phyloP scores from a whole-genome alignment of 2,797 vertebrate species.

The Melanotaenia trifasciata region DNA sequence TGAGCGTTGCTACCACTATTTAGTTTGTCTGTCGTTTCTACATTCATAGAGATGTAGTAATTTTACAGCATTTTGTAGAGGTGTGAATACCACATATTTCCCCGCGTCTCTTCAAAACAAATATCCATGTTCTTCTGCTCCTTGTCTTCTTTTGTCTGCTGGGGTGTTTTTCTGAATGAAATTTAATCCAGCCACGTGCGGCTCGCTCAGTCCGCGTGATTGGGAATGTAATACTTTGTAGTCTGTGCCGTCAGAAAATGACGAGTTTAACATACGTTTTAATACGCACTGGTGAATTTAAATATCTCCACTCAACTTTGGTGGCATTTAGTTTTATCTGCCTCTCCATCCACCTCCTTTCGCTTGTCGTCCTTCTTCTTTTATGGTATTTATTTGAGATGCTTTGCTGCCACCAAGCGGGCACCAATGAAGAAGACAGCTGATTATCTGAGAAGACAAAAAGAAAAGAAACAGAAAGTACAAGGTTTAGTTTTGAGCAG shows the following conservation, averaged over 20 bases:
- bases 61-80: neutral
- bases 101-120: neutral
- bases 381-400: neutral
- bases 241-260: neutral
- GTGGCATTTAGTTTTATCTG: neutral
- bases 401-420: neutral
- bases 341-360: neutral
- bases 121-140: neutral
- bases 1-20: neutral
- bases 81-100: neutral
- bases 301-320: neutral
- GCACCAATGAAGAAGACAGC: neutral
- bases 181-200: neutral
- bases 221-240: neutral
- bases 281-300: neutral
- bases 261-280: neutral
- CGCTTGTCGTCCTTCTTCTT: neutral
- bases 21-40: neutral
- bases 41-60: neutral
- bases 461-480: neutral
- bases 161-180: neutral
- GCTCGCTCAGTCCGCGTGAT: neutral
- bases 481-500: no score
- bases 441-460: neutral
- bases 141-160: neutral